Evolutionary conservation across 2,888 invertebrate genomes (phyloP), one percentile per base, ranked within the genome.

Genomic region (Pocota personata): DNA sequence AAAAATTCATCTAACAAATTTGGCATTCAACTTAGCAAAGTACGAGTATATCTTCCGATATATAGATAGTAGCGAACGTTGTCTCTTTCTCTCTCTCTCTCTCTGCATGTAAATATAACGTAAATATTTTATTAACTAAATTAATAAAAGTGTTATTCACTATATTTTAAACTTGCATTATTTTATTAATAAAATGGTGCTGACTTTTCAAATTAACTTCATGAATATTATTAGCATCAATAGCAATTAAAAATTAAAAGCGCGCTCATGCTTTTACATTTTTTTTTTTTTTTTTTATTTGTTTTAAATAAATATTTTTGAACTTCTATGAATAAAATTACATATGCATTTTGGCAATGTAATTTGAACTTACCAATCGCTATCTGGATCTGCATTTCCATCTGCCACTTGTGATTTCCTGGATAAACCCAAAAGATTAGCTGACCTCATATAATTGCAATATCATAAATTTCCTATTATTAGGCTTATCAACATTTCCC

Each of bases 351-450:
- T 69, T 69, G 66, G 37, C 21, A 50, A 50, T 60, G 62, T 40
- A 55, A 30, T 80, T 37, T 76, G 40, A 88, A 89, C 91, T 91
- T 92, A 91, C 91, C 91, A 91, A 90, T 92, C 91, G 88, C 91
- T 91, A 89, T 91, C 92, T 90, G 90, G 90, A 90, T 91, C 91
- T 87, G 90, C 91, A 89, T 90, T 90, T 89, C 91, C 91, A 89
- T 91, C 91, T 89, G 91, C 90, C 89, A 90, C 91, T 89, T 90
- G 89, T 88, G 91, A 90, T 90, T 91, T 91, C 91, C 91, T 91
- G 90, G 89, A 91, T 76, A 75, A 50, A 73, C 67, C 79, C 79
- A 89, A 89, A 91, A 89, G 90, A 84, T 84, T 84, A 84, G 84
- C 79, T 66, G 75, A 75, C 84, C 84, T 84, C 80, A 71, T 75